Evolutionary conservation across 1,140 invertebrate species (phyloP).

Genomic region (Aphelenchoides fujianensis): DNA sequence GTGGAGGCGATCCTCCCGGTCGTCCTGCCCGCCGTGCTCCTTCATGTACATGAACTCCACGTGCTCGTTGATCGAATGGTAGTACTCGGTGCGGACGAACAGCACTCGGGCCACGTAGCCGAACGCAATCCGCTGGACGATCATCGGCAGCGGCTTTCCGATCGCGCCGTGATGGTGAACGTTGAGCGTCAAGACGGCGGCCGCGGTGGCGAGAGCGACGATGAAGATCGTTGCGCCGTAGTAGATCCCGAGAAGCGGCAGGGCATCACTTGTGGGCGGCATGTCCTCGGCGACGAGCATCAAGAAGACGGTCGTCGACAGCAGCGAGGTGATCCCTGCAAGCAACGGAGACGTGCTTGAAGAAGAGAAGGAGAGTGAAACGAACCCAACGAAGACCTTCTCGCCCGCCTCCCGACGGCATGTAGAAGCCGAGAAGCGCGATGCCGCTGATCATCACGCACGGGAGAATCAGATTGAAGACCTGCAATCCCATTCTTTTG

Average conservation of each 20-base stretch:
- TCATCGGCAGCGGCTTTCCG: conserved; percentile 66
- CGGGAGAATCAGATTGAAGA: conserved; percentile 83
- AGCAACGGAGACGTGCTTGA: conserved; percentile 67
- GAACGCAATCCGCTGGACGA: conserved; percentile 72
- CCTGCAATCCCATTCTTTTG: conserved; percentile 21
- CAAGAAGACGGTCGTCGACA: conserved; percentile 87
- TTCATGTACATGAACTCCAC: conserved; percentile 54
- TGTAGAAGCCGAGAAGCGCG: conserved; percentile 84
- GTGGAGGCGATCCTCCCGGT: background rate
- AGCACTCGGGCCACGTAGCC: conserved; percentile 66
- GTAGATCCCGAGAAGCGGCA: conserved; percentile 82
- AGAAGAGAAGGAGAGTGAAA: conserved; percentile 13
- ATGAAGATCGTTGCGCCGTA: conserved; percentile 86
- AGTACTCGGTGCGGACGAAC: conserved; percentile 65
- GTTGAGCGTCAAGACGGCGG: conserved; percentile 68
- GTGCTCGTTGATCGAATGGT: conserved; percentile 59
- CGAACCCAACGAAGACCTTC: conserved; percentile 67
- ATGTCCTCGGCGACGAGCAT: conserved; percentile 86
- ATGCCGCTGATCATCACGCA: conserved; percentile 80
- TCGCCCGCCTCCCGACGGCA: conserved; percentile 85
- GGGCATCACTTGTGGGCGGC: conserved; percentile 83
- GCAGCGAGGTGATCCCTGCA: conserved; percentile 76
- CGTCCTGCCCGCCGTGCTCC: conserved; percentile 20
- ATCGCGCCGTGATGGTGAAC: background rate
- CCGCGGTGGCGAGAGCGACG: conserved; percentile 80